Evolutionary conservation across 2,113 vertebrate genomes (phyloP).

Genomic region (Hucho hucho): DNA sequence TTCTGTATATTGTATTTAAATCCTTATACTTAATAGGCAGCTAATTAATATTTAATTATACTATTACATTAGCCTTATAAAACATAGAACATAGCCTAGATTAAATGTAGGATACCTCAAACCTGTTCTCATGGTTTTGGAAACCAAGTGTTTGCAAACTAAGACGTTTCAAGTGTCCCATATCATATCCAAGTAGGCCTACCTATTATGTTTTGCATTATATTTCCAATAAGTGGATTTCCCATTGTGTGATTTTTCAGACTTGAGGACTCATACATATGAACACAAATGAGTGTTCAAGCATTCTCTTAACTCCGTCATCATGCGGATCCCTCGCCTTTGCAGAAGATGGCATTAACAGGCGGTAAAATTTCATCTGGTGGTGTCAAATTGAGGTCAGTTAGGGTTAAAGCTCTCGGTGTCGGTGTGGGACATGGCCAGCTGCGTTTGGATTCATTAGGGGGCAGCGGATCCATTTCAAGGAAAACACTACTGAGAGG

Average conservation of each 20-base stretch:
- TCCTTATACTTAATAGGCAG: slow-evolving; percentile 10
- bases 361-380: slow-evolving; percentile 96
- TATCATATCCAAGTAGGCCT: slow-evolving; percentile 11
- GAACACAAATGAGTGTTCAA: slow-evolving; percentile 74
- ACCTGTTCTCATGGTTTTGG: neutral
- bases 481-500: slow-evolving; percentile 92
- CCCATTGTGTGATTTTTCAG: neutral
- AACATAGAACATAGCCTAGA: neutral
- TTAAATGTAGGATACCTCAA: neutral
- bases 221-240: slow-evolving; percentile 35
- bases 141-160: neutral
- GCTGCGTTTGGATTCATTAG: slow-evolving; percentile 97
- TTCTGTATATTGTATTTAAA: neutral
- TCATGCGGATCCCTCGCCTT: slow-evolving; percentile 69
- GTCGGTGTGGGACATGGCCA: slow-evolving; percentile 95
- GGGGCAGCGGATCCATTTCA: slow-evolving; percentile 91
- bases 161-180: neutral
- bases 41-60: neutral
- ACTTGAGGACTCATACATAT: slow-evolving; percentile 13
- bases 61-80: neutral
- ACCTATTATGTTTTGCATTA: slow-evolving; percentile 32
- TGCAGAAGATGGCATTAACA: slow-evolving; percentile 94
- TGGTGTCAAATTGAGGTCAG: slow-evolving; percentile 98
- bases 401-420: slow-evolving; percentile 98
- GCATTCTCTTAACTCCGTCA: slow-evolving; percentile 74